Conservation (phyloP, 2,797 vertebrate genomes). For the Moxostoma hubbsi region DNA sequence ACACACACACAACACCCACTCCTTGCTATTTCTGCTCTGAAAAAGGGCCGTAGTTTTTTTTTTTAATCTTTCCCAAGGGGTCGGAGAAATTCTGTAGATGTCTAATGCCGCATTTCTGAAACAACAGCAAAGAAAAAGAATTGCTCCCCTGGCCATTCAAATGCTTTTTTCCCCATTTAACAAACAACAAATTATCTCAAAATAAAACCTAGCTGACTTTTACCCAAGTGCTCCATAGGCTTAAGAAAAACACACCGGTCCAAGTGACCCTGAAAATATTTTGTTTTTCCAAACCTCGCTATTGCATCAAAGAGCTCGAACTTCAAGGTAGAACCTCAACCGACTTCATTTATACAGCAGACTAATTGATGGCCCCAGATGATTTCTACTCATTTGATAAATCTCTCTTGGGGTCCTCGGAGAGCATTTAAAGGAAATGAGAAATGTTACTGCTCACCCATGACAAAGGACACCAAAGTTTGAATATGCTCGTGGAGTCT, state of each 20-base stretch:
- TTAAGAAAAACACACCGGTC: constrained; percentile 77
- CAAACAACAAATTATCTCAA: constrained; percentile 87
- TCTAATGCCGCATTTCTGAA: constrained; percentile 81
- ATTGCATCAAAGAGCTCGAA: constrained; percentile 59
- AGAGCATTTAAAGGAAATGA: constrained; percentile 59
- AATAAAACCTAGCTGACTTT: constrained; percentile 82
- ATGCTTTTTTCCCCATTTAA: constrained; percentile 84
- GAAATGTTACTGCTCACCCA: constrained; percentile 57
- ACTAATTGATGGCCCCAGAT: constrained; percentile 56
- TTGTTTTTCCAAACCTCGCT: constrained; percentile 58
- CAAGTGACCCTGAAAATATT: constrained; percentile 76
- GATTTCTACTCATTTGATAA: constrained; percentile 51
- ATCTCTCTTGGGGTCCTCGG: constrained; percentile 48
- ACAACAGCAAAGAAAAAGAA: constrained; percentile 83
- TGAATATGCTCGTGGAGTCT: constrained; percentile 46
- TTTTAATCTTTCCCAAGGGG: constrained; percentile 65
- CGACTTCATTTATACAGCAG: constrained; percentile 48
- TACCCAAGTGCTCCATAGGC: constrained; percentile 82
- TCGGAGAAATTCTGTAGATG: constrained; percentile 79
- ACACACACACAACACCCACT: constrained; percentile 22
- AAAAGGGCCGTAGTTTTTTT: constrained; percentile 65
- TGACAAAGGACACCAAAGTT: constrained; percentile 55
- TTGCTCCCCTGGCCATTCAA: constrained; percentile 85
- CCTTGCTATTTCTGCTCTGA: constrained; percentile 39
- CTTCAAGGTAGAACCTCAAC: constrained; percentile 59